Evolutionary conservation across 2,797 vertebrate genomes (phyloP), one percentile per base, ranked within the genome.

Genomic region (Urocyon cinereoargenteus): DNA sequence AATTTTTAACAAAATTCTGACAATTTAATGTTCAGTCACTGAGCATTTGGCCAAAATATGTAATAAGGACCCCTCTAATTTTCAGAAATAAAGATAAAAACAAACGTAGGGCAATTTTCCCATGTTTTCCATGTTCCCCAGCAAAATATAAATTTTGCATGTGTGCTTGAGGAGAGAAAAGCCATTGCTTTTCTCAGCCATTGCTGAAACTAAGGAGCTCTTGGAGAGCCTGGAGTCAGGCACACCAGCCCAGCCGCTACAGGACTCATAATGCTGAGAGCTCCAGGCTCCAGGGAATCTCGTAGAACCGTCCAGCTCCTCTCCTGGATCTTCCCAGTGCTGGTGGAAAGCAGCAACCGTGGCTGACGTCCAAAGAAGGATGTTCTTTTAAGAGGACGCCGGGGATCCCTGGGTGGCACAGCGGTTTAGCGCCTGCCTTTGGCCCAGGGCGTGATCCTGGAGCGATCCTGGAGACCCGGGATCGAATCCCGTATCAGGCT

Each of bases 61-160:
- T 45, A 45, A 45, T 45, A 45, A 45, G 40, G 40, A 45, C 6
- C 40, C 40, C 40, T 31, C 34, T 66, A 51, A 70, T 64, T 83
- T 86, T 79, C 82, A 75, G 49, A 94, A 75, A 78, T 4, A 57
- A 84, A 90, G n/a, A 45, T 28, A 59, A 94, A 64, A 10, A 21
- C 45, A 86, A 84, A 51, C 3, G 11, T 26, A 53, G 0, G 8
- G 2, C 22, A 36, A 57, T 9, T 85, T 40, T 12, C 7, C 19
- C 31, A 5, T 66, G 10, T 18, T 36, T 18, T 62, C 45, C 28
- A 2, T 0, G 3, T 13, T 78, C 59, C 61, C 73, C 68, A 22
- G 40, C 9, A 24, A n/a, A 7, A 9, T 1, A 3, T 7, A 28
- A 2, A 10, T 49, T 26, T n/a, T 22, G 1, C 31, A 6, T 28